Percentiles rank a stretch among this genome's conserved stretches.
These are phyloP conservation scores for Irena cyanogastra DNA, from an alignment of 2,113 vertebrate genomes.

Conservation along the genomic window DNA sequence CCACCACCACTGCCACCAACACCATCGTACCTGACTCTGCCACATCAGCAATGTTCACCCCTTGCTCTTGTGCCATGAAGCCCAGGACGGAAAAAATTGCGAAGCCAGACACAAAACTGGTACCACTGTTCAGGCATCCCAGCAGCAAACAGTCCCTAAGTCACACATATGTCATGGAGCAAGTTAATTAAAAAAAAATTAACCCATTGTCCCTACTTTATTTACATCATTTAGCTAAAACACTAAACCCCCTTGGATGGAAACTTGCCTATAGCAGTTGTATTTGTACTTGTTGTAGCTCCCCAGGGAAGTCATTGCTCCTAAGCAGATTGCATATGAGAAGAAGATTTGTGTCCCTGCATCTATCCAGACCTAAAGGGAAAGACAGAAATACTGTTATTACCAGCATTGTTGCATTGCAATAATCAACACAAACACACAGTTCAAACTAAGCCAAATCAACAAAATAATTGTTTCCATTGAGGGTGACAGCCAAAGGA, in stretches of 20 bases:
- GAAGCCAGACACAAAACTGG: slow-evolving; percentile 99
- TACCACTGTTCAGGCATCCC: slow-evolving; percentile 99
- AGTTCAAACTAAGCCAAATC: neutral
- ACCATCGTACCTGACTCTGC: slow-evolving; percentile 99
- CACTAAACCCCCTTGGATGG: slow-evolving; percentile 69
- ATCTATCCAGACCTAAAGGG: slow-evolving; percentile 92
- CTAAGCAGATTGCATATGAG: slow-evolving; percentile 98
- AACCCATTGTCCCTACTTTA: slow-evolving; percentile 76
- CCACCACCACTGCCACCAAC: slow-evolving; percentile 92
- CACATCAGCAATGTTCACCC: slow-evolving; percentile 99
- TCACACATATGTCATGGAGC: slow-evolving; percentile 99
- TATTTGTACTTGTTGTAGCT: slow-evolving; percentile 99
- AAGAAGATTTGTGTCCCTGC: slow-evolving; percentile 99
- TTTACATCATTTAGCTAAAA: slow-evolving; percentile 69
- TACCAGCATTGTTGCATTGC: neutral
- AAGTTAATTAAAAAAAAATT: slow-evolving; percentile 96
- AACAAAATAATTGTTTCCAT: slow-evolving; percentile 4
- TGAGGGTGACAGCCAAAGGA: neutral
- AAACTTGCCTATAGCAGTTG: slow-evolving; percentile 98
- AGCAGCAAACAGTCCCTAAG: slow-evolving; percentile 99
- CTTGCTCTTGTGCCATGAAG: slow-evolving; percentile 99
- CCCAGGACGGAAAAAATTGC: slow-evolving; percentile 99
- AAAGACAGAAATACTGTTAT: slow-evolving; percentile 27
- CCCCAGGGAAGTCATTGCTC: slow-evolving; percentile 98
- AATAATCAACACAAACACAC: neutral